A percentile compares a stretch with the other conserved stretches of the same genome.
These are phyloP conservation scores for Columbina picui DNA, from an alignment of 2,113 vertebrate species.

Conservation along the genomic window DNA sequence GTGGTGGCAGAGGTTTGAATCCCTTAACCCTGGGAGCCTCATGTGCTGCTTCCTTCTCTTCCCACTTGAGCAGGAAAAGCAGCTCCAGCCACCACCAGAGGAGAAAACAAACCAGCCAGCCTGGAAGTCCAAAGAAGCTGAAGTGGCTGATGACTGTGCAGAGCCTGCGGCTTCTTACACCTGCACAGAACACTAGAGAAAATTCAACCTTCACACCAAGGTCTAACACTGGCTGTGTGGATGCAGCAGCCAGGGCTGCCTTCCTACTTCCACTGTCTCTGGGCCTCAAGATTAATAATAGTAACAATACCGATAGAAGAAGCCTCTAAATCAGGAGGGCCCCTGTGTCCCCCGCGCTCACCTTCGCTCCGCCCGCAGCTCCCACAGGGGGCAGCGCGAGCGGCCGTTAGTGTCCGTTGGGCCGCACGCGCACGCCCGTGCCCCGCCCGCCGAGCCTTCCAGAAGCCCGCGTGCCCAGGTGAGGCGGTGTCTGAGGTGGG, in stretches of 20 bases:
- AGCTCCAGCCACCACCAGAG: not conserved
- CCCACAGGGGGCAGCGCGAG: too few relatives aligned
- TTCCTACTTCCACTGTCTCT: fast-evolving
- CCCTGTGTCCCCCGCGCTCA: fast-evolving
- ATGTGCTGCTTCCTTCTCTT: not conserved
- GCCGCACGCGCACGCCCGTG: not conserved
- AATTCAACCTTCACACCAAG: fast-evolving
- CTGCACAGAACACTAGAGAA: not conserved
- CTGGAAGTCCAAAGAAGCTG: too few relatives aligned
- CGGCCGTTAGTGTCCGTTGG: not conserved
- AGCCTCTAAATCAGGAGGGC: fast-evolving
- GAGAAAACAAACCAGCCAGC: not conserved
- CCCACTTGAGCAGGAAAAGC: not conserved
- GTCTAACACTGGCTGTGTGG: fast-evolving
- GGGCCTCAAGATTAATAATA: too few relatives aligned
- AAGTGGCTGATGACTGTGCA: fast-evolving
- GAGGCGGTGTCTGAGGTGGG: too few relatives aligned
- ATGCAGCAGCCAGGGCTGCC: not conserved
- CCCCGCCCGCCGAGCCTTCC: not conserved
- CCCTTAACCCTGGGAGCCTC: not conserved
- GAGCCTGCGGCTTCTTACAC: not conserved
- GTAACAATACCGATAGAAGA: fast-evolving
- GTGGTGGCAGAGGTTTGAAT: not conserved
- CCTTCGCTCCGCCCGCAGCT: fast-evolving
- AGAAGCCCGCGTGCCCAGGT: not conserved